Conservation (phyloP, 2,797 vertebrate genomes). For the Hippoglossus hippoglossus region DNA sequence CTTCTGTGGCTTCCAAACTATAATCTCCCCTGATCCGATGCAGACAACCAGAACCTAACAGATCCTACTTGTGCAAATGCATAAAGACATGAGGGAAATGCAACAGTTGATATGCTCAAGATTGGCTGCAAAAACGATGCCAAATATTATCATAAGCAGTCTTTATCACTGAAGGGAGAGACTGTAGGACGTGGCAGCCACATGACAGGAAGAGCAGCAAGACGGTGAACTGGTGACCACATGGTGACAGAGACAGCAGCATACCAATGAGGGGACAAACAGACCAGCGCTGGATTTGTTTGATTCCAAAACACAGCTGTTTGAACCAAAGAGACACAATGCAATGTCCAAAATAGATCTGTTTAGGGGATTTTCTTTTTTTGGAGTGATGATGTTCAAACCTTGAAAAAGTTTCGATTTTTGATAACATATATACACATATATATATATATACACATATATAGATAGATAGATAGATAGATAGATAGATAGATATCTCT, state of each 20-base stretch:
- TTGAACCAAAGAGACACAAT: slow-evolving; percentile 19
- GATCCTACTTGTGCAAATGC: too few relatives aligned
- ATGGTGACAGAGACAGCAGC: slow-evolving; percentile 1
- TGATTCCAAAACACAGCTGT: slow-evolving; percentile 2
- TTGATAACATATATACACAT: too few relatives aligned
- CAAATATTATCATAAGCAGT: neutral
- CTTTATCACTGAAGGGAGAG: slow-evolving; percentile 3
- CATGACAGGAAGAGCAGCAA: slow-evolving; percentile 15
- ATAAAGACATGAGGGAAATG: too few relatives aligned
- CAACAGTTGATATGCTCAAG: too few relatives aligned
- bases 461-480: too few relatives aligned
- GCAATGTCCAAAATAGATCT: neutral
- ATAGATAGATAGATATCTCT: too few relatives aligned
- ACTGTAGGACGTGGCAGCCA: neutral
- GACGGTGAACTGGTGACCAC: slow-evolving; percentile 13
- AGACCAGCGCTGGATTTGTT: slow-evolving; percentile 2
- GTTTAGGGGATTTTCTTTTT: neutral
- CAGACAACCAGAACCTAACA: too few relatives aligned
- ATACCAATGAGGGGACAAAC: slow-evolving; percentile 1
- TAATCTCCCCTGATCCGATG: too few relatives aligned
- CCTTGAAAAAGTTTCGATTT: neutral
- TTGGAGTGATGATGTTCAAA: neutral
- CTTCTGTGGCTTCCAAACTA: too few relatives aligned
- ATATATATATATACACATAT: too few relatives aligned
- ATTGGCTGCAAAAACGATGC: neutral